These are phyloP conservation scores for Tupiocoris notatus DNA, from an alignment of 2,888 invertebrate genomes.

Conservation along the genomic window DNA sequence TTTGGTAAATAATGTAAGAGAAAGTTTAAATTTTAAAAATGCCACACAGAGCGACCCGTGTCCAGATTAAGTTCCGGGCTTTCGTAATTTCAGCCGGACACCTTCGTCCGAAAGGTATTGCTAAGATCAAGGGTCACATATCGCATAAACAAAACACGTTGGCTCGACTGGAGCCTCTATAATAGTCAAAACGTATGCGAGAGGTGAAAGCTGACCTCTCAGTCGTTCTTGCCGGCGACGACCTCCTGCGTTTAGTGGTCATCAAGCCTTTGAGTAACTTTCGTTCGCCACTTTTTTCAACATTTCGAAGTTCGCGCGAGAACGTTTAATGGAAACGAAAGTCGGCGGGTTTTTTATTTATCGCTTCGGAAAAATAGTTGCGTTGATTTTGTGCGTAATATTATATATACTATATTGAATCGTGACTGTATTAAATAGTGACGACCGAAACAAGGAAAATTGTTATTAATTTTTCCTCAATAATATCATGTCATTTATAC, in stretches of 20 bases:
- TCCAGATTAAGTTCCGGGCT: neutral
- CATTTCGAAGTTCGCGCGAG: too few species aligned
- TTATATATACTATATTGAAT: too few species aligned
- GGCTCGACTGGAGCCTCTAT: neutral
- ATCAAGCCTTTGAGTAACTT: neutral
- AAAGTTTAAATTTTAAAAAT: neutral
- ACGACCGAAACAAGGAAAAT: too few species aligned
- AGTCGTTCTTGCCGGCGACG: neutral
- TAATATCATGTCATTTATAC: too few species aligned
- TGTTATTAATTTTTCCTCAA: too few species aligned
- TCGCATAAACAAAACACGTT: neutral
- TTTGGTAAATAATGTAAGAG: too few species aligned
- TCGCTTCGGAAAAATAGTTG: too few species aligned
- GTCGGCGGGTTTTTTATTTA: too few species aligned
- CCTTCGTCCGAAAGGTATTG: neutral
- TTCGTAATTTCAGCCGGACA: neutral
- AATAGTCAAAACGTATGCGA: neutral
- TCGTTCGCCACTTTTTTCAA: too few species aligned
- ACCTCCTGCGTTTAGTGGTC: neutral
- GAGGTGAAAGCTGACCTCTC: neutral
- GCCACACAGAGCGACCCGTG: neutral
- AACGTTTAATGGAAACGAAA: too few species aligned
- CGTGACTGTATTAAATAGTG: too few species aligned
- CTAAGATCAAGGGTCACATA: neutral
- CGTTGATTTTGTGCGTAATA: too few species aligned